Evolutionary conservation across 2,113 vertebrate species (phyloP).

Genomic region (Psammodynastes pulverulentus): DNA sequence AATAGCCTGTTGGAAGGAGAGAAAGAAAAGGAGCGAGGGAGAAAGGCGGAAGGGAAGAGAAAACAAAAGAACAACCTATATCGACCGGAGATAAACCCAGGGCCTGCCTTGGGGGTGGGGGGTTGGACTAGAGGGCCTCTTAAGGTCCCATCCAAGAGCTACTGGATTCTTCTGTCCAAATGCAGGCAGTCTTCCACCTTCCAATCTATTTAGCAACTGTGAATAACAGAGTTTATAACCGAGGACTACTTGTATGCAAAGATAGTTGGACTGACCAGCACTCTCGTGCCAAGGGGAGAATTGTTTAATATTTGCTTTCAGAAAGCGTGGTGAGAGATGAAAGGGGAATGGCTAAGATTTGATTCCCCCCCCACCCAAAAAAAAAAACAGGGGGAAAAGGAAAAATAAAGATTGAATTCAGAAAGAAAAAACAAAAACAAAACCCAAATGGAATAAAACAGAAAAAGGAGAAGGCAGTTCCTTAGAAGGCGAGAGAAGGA

Average conservation of each 20-base stretch:
- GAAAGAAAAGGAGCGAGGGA: slow-evolving; percentile 46
- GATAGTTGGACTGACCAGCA: background rate
- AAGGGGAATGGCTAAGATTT: background rate
- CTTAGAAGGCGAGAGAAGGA: background rate
- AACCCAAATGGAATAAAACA: background rate
- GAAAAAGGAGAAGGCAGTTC: background rate
- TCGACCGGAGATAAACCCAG: background rate
- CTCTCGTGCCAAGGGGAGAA: background rate
- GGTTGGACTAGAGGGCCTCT: slow-evolving; percentile 28
- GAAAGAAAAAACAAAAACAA: background rate
- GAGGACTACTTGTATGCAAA: too few species aligned
- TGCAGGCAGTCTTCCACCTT: background rate
- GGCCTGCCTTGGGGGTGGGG: background rate
- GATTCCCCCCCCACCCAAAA: too few species aligned
- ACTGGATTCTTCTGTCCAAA: background rate
- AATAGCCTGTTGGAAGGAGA: slow-evolving; percentile 81
- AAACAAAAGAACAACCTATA: background rate
- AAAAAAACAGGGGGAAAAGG: too few species aligned
- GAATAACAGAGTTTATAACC: too few species aligned
- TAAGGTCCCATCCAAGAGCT: background rate
- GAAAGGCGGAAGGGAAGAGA: slow-evolving; percentile 46
- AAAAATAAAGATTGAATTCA: background rate
- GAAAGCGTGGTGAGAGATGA: background rate
- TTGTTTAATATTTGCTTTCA: background rate
- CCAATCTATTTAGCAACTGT: too few species aligned